Evolutionary conservation across 1,140 invertebrate species (phyloP), one percentile per base, ranked within the genome.

Genomic region (Zaprionus nigranus): DNA sequence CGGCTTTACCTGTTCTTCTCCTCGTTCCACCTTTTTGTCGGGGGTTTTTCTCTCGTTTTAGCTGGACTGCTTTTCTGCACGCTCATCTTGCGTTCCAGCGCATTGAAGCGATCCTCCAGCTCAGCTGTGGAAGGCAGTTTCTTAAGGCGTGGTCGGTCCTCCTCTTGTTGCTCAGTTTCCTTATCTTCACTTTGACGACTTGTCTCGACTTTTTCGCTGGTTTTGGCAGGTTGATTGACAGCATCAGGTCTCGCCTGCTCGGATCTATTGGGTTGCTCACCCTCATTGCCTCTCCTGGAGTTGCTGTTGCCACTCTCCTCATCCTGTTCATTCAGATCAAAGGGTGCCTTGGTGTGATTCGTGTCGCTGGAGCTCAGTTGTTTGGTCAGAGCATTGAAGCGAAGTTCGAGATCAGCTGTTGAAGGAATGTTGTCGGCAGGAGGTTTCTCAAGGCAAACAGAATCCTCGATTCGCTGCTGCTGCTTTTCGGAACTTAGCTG

Each of bases 91-190:
- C 90, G 74, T 43, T 92, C 90, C 1, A 92, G 38, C 15, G 86
- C 90, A 80, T 92, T 88, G 26, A 87, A 92, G 5, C 90, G 82
- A 76, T 92, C 79, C 62, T 92, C 90, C 5, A 92, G 62, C 57
- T 92, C 90, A 20, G 90, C 90, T 59, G 90, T 92, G 6, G 90
- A 92, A 26, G 90, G 90, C 57, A 92, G 57, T 60, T 86, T 91
- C 22, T 81, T 91, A 53, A 90, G 78, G 13, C 78, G 82, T 46
- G 85, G 79, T 22, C 74, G 53, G 7, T 75, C 75, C 22, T 3
- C 61, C 34, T 76, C 51, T 0, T 54, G 24, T 4, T 57, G 51
- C 7, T 66, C 36, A 24, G 20, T 38, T 1, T n/a, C 65, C 3
- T 65, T 54, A 2, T 40, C 28, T 5, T 51, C 72, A 13, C 61